phyloP scores from a whole-genome alignment of 2,888 invertebrate genomes.

The Nasonovia ribisnigri region DNA sequence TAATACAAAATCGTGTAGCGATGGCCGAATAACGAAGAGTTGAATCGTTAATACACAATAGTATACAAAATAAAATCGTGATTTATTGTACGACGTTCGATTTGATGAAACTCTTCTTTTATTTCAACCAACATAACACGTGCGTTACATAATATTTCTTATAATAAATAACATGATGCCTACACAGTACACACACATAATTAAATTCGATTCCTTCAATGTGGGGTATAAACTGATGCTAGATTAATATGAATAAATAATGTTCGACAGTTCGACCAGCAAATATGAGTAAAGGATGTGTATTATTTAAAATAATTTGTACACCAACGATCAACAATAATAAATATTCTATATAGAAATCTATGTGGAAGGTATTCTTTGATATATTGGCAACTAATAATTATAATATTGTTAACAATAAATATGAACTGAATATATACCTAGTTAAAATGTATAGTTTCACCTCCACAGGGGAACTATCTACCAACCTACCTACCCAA shows the following conservation, averaged over 20 bases:
- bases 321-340: not conserved
- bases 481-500: not conserved
- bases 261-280: not conserved
- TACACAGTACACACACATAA: not conserved
- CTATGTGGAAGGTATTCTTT: not conserved
- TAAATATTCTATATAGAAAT: not conserved
- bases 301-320: not conserved
- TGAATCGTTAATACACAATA: not conserved
- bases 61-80: not conserved
- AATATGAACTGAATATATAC: too few species aligned
- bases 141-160: not conserved
- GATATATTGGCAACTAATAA: not conserved
- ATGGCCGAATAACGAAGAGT: not conserved
- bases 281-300: not conserved
- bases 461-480: too few species aligned
- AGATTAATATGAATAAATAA: not conserved
- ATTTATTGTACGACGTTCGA: not conserved
- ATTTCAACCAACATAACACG: not conserved
- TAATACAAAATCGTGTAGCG: not conserved
- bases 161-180: not conserved
- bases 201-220: not conserved
- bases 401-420: not conserved
- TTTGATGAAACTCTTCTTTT: not conserved
- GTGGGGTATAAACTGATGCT: not conserved
- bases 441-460: too few species aligned